A percentile compares a stretch with the other conserved stretches of the same genome.
phyloP scores from a whole-genome alignment of 2,797 vertebrate genomes.

The Mus spretus region DNA sequence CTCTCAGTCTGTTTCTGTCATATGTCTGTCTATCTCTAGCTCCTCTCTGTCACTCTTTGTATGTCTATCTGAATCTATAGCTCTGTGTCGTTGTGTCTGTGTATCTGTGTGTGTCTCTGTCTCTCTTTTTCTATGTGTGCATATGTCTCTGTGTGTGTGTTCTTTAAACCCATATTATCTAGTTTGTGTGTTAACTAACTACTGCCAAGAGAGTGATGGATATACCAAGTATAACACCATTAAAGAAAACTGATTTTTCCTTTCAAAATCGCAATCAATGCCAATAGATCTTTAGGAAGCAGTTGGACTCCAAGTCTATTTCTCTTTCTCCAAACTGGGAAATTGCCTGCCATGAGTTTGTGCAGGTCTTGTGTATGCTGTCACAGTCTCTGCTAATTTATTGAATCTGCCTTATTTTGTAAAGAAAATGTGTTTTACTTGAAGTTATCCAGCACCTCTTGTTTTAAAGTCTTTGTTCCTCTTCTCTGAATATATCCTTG shows the following conservation, averaged over 20 bases:
- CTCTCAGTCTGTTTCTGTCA: background rate
- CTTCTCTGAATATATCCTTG: background rate
- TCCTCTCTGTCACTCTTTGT: background rate
- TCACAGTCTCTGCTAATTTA: no score
- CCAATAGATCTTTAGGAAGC: background rate
- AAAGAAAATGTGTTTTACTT: background rate
- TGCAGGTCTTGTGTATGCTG: background rate
- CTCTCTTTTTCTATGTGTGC: background rate
- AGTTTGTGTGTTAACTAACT: background rate
- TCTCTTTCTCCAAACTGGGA: background rate
- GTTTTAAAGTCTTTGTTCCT: background rate
- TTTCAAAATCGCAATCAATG: background rate
- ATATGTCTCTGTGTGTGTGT: background rate
- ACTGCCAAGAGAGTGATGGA: background rate
- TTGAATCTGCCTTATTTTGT: background rate
- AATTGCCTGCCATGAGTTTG: background rate
- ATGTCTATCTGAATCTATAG: background rate
- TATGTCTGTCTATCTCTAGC: background rate
- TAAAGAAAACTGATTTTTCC: background rate
- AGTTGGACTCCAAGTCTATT: no score
- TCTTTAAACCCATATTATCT: background rate
- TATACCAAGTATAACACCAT: no score
- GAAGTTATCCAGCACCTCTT: background rate
- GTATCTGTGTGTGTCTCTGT: background rate
- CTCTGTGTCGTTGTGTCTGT: no score